Percentiles rank a stretch among this genome's conserved stretches.
Evolutionary conservation across 2,888 invertebrate species (phyloP).

Genomic region (Sphinx pinastri): DNA sequence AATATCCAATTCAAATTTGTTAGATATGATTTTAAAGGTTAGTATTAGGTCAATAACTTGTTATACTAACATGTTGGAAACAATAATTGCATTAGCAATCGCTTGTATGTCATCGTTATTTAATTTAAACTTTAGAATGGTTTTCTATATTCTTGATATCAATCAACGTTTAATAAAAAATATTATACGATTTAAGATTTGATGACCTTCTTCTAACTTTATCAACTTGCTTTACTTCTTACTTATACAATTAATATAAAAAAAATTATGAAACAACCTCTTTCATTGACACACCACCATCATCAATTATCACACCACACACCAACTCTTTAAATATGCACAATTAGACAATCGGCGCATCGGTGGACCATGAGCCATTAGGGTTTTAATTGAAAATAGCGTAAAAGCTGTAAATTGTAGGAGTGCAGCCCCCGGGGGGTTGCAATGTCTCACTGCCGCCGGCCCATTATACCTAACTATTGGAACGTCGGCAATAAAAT

Average conservation of each 20-base stretch:
- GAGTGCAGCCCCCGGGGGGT: slow-evolving; percentile 60
- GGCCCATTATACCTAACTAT: slow-evolving; percentile 33
- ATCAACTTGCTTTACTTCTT: background rate
- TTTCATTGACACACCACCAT: slow-evolving; percentile 44
- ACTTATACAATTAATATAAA: background rate
- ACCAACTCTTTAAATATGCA: slow-evolving; percentile 50
- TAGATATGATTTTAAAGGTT: no score
- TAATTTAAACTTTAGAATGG: no score
- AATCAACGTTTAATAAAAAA: no score
- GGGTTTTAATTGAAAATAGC: slow-evolving; percentile 88
- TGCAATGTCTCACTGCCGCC: slow-evolving; percentile 33
- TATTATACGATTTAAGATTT: no score
- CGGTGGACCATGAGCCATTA: slow-evolving; percentile 85
- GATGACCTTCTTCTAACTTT: no score
- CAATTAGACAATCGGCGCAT: slow-evolving; percentile 82
- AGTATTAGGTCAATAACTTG: no score
- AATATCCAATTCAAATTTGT: no score
- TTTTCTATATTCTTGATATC: no score
- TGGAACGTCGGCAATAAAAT: slow-evolving; percentile 32
- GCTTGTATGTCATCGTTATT: no score
- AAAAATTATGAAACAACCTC: no score
- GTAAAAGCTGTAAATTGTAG: slow-evolving; percentile 86
- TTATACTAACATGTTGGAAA: no score
- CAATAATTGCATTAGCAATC: no score
- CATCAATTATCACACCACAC: slow-evolving; percentile 39